phyloP scores from a whole-genome alignment of 2,797 vertebrate species.

The Acrossocheilus wenchowensis region DNA sequence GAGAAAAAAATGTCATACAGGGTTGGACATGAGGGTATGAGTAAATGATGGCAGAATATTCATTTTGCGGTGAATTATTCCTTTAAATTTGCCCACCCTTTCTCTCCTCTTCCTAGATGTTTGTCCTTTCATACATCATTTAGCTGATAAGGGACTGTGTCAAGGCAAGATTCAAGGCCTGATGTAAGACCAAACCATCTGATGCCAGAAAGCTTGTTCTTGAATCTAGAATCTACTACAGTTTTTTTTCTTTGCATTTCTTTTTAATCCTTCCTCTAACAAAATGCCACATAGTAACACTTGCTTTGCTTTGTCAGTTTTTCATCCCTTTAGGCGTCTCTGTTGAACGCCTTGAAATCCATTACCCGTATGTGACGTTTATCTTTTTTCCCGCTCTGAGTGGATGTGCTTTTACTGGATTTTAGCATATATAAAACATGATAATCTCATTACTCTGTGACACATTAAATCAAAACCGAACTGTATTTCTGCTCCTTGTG shows the following conservation, averaged over 20 bases:
- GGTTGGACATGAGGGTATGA: neutral
- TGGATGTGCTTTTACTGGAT: constrained; percentile 43
- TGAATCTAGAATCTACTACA: neutral
- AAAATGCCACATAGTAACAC: neutral
- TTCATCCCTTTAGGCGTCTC: constrained; percentile 24
- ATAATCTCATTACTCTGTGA: constrained; percentile 45
- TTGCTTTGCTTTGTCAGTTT: constrained; percentile 29
- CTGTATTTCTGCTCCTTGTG: neutral
- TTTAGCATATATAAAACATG: constrained; percentile 49
- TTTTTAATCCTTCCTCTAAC: constrained; percentile 6
- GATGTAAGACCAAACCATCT: neutral
- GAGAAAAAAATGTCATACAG: neutral
- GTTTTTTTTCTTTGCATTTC: neutral
- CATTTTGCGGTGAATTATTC: neutral
- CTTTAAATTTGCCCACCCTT: neutral
- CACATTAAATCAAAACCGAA: constrained; percentile 32
- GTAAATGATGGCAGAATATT: neutral
- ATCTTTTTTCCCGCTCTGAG: constrained; percentile 40
- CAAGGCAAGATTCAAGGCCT: neutral
- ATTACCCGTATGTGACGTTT: constrained; percentile 28
- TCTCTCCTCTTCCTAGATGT: neutral
- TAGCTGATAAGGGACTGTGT: constrained; percentile 28
- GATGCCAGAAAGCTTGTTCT: constrained; percentile 11
- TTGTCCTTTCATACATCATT: constrained; percentile 25
- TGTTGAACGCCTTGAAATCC: constrained; percentile 12